Conservation (phyloP, 1,140 invertebrate species). For the Drosophila parabipectinata region DNA sequence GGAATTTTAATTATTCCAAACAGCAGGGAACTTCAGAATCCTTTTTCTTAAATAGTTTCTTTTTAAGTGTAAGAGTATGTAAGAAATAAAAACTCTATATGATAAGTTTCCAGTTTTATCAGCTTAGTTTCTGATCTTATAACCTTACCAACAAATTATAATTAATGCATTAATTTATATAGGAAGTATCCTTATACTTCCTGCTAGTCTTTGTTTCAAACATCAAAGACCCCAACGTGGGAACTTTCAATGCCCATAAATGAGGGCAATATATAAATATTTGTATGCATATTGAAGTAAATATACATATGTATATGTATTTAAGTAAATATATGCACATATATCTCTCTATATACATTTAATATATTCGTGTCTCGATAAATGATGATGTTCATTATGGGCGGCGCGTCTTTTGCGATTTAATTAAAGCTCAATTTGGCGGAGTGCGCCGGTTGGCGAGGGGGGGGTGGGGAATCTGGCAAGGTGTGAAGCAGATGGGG, state of each 20-base stretch:
- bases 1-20: slow-evolving; percentile 42
- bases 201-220: slow-evolving; percentile 1
- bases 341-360: slow-evolving; percentile 5
- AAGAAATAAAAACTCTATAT: no score
- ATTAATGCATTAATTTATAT: slow-evolving; percentile 4
- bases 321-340: slow-evolving; percentile 3
- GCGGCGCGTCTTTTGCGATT: slow-evolving; percentile 72
- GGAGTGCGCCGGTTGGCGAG: slow-evolving; percentile 1
- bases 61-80: no score
- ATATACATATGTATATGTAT: slow-evolving; percentile 6
- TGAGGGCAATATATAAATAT: background rate
- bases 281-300: background rate
- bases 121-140: no score
- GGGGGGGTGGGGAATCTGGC: background rate
- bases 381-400: slow-evolving; percentile 77
- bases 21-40: slow-evolving; percentile 10
- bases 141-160: background rate
- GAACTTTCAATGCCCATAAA: background rate
- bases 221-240: slow-evolving; percentile 9
- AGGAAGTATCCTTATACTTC: background rate
- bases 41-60: background rate
- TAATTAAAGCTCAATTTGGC: slow-evolving; percentile 64
- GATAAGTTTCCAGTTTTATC: no score
- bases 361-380: slow-evolving; percentile 25
- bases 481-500: background rate